A percentile compares a stretch with the other conserved stretches of the same genome.
Conservation (phyloP, 2,797 vertebrate genomes). For the Premnoplex brunnescens region DNA sequence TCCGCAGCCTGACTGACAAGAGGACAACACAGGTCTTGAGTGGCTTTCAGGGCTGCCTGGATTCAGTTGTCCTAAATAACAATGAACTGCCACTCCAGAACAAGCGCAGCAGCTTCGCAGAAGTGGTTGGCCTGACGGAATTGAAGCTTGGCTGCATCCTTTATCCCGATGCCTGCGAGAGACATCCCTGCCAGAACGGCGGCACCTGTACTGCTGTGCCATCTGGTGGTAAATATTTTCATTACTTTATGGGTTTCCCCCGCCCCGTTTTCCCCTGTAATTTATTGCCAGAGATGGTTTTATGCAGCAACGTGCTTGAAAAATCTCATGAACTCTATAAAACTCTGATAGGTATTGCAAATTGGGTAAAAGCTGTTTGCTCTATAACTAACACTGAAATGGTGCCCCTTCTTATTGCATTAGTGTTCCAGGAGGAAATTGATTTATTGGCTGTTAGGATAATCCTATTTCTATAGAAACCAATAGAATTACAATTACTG, state of each 20-base stretch:
- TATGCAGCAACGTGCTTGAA: slow-evolving; percentile 32
- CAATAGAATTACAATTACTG: slow-evolving; percentile 21
- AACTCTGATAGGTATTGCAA: slow-evolving; percentile 58
- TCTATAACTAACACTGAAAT: slow-evolving; percentile 50
- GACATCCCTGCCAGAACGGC: slow-evolving; percentile 89
- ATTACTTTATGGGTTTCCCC: background rate
- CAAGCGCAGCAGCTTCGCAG: slow-evolving; percentile 90
- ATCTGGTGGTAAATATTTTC: slow-evolving; percentile 85
- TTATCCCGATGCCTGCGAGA: slow-evolving; percentile 89
- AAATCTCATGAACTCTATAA: slow-evolving; percentile 44
- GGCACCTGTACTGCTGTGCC: slow-evolving; percentile 88
- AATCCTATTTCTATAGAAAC: slow-evolving; percentile 23
- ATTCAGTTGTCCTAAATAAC: slow-evolving; percentile 89
- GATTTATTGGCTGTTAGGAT: slow-evolving; percentile 62
- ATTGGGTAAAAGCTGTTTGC: slow-evolving; percentile 54
- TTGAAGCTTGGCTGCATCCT: slow-evolving; percentile 93
- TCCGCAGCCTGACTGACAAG: slow-evolving; percentile 83
- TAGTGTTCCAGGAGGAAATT: slow-evolving; percentile 49
- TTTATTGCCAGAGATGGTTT: slow-evolving; percentile 28
- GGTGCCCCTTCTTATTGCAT: slow-evolving; percentile 22
- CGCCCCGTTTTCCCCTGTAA: background rate
- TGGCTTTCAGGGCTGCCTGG: slow-evolving; percentile 96
- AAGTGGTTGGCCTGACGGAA: slow-evolving; percentile 93
- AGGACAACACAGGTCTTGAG: slow-evolving; percentile 83
- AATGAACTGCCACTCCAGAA: slow-evolving; percentile 93